Base-by-base conservation (phyloP, 2,888 invertebrate species). In the Deilephila porcellus region DNA sequence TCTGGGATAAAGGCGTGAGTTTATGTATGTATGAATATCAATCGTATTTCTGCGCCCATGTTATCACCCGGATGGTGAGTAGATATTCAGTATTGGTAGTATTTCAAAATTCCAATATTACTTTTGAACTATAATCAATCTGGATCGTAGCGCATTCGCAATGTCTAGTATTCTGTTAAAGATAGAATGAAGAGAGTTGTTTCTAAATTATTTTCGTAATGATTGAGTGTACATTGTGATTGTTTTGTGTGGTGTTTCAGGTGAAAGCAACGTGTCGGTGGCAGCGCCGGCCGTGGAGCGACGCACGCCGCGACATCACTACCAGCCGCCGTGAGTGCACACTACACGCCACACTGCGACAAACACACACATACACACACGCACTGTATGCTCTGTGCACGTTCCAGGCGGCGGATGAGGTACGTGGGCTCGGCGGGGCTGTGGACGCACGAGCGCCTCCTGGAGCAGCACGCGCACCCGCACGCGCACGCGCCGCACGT, bases 401-500 rank as follows among this genome's bases (percentile, higher is more conserved):
- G 29, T 80, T 85, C 5, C 92, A 95, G 92, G 75, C 95, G 88
- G 79, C 95, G 86, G 85, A 91, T 85, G 90, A 95, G 86, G 81
- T 95, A 85, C 90, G 79, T 90, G 81, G 83, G 83, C 77, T 84
- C 72, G 86, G 83, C 63, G 86, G 77, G 73, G 19, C 78, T 79
- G 76, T 84, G 84, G 84, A 79, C 81, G 62, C 86, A 85, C 78
- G 90, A 88, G 78, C 88, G 88, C 45, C 76, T 83, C 52, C 76
- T 87, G 64, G 88, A 87, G 75, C 83, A 81, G 62, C 84, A 80
- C 77, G 73, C 80, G 63, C 70, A 76, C 81, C 71, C 82, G 76
- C 80, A 60, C 67, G 76, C 82, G 70, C 82, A 76, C 17, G 76
- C 74, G 6, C 75, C 75, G 67, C 80, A 80, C 76, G 75, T 82